phyloP scores from a whole-genome alignment of 2,888 invertebrate genomes.

The Carterocephalus palaemon region DNA sequence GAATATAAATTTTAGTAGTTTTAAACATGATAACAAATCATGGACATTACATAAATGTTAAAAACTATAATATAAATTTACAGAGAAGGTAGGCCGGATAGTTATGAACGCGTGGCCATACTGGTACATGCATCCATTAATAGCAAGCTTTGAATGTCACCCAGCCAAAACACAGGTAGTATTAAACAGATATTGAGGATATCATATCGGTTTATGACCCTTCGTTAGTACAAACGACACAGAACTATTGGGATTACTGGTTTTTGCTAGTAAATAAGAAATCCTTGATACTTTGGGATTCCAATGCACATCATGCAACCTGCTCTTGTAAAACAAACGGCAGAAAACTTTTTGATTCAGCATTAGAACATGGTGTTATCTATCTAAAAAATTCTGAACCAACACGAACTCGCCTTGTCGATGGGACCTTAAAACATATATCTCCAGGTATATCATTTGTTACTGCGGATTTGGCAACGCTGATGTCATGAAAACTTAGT shows the following conservation, averaged over 20 bases:
- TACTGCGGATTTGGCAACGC: slow-evolving; percentile 13
- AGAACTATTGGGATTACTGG: slow-evolving; percentile 23
- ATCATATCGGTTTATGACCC: slow-evolving; percentile 26
- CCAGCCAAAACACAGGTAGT: slow-evolving; percentile 1
- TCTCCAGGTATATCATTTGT: slow-evolving; percentile 25
- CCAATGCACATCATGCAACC: slow-evolving; percentile 25
- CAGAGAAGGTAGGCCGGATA: slow-evolving; percentile 12
- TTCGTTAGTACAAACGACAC: slow-evolving; percentile 4
- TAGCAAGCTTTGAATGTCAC: neutral
- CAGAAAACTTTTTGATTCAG: slow-evolving; percentile 20
- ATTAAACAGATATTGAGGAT: slow-evolving; percentile 25
- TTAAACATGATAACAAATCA: too few species aligned
- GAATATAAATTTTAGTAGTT: too few species aligned
- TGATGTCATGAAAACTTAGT: slow-evolving; percentile 16
- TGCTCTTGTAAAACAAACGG: slow-evolving; percentile 25
- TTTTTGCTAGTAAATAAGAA: slow-evolving; percentile 13
- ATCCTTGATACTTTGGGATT: slow-evolving; percentile 20
- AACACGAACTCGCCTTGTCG: slow-evolving; percentile 16
- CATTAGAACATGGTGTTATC: slow-evolving; percentile 13
- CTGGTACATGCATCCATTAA: slow-evolving; percentile 17
- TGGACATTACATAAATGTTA: slow-evolving; percentile 12
- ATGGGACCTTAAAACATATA: slow-evolving; percentile 12
- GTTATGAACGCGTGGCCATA: slow-evolving; percentile 18
- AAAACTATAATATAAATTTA: slow-evolving; percentile 8
- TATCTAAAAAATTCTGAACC: slow-evolving; percentile 21